Percentiles rank a stretch among this genome's conserved stretches.
phyloP scores from a whole-genome alignment of 2,888 invertebrate genomes.

The Hydrotaea diabolus region DNA sequence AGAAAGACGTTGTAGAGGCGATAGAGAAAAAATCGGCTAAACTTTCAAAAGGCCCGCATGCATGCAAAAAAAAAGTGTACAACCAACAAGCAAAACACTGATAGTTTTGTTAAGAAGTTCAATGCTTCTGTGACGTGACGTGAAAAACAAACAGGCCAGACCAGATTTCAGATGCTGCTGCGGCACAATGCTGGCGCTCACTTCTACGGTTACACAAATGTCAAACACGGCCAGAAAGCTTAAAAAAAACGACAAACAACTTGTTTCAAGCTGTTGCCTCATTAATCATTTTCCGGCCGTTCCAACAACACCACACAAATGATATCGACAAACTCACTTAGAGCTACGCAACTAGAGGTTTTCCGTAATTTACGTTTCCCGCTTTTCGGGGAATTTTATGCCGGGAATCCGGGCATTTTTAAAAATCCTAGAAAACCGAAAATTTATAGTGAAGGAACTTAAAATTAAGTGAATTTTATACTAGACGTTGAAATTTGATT shows the following conservation, averaged over 20 bases:
- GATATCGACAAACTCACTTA: neutral
- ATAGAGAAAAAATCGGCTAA: neutral
- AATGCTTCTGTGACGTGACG: slow-evolving; percentile 28
- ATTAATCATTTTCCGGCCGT: slow-evolving; percentile 16
- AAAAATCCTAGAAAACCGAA: too few species aligned
- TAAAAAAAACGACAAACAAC: neutral
- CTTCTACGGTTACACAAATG: slow-evolving; percentile 50
- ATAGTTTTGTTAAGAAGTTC: slow-evolving; percentile 19
- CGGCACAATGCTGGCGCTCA: slow-evolving; percentile 51
- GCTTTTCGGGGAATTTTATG: too few species aligned
- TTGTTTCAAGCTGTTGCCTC: neutral
- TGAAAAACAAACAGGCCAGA: slow-evolving; percentile 45
- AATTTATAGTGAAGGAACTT: too few species aligned
- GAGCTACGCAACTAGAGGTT: neutral
- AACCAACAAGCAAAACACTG: neutral
- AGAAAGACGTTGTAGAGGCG: neutral
- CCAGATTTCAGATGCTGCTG: slow-evolving; percentile 51
- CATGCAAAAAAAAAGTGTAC: neutral
- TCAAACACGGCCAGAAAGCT: slow-evolving; percentile 12
- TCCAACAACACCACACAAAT: neutral
- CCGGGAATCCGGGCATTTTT: too few species aligned
- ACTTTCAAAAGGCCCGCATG: slow-evolving; percentile 7
- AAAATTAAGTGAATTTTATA: too few species aligned
- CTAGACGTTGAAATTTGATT: too few species aligned
- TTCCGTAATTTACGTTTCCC: too few species aligned